Percentiles rank a stretch among this genome's conserved stretches.
Evolutionary conservation across 2,888 invertebrate genomes (phyloP).

Genomic region (Patella depressa): DNA sequence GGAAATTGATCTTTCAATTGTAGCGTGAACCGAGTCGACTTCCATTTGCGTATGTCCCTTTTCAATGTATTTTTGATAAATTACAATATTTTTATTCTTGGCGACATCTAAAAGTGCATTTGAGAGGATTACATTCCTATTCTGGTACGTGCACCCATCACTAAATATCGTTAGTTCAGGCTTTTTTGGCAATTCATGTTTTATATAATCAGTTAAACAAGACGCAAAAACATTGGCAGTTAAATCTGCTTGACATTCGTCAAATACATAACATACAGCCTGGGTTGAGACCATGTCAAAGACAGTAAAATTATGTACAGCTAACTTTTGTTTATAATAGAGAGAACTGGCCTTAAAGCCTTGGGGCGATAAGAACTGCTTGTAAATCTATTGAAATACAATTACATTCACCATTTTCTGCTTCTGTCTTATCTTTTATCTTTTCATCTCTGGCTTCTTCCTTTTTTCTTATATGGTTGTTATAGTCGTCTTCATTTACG

Average conservation of each 20-base stretch:
- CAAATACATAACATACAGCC: neutral
- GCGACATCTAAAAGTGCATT: no score
- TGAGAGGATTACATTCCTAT: no score
- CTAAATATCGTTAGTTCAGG: neutral
- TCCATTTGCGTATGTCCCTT: no score
- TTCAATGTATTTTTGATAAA: no score
- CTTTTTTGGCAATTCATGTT: neutral
- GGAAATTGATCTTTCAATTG: no score
- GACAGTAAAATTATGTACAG: constrained; percentile 1
- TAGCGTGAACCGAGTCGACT: no score
- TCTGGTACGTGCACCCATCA: neutral
- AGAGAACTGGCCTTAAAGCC: neutral
- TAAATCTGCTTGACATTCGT: neutral
- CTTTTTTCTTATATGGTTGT: neutral
- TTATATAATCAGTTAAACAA: neutral
- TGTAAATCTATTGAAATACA: constrained; percentile 1
- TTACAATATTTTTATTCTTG: no score
- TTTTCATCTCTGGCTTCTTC: neutral
- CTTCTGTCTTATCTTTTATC: neutral
- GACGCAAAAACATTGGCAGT: neutral
- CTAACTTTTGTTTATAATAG: neutral
- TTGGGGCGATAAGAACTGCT: neutral
- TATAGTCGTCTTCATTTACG: neutral
- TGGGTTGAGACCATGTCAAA: neutral
- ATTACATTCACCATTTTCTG: neutral